Evolutionary conservation across 2,888 invertebrate species (phyloP).

Genomic region (Drosophila atripex): DNA sequence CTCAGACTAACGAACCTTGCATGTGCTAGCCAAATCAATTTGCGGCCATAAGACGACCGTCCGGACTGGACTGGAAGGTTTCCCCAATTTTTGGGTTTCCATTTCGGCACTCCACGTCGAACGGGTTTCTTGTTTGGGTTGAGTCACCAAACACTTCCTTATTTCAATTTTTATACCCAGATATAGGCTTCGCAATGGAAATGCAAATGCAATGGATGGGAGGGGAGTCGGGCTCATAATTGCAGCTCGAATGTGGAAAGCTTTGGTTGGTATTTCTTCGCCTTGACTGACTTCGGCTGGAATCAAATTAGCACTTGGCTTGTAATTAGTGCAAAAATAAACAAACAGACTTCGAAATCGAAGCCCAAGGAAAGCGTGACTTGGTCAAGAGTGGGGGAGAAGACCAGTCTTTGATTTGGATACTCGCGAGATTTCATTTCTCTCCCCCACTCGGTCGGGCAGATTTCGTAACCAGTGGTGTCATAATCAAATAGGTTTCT

Average conservation of each 20-base stretch:
- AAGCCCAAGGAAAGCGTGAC: constrained; percentile 68
- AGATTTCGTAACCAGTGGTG: constrained; percentile 67
- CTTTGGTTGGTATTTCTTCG: neutral
- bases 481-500: constrained; percentile 59
- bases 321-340: constrained; percentile 68
- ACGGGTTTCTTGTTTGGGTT: neutral
- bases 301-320: constrained; percentile 61
- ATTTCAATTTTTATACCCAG: neutral
- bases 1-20: constrained; percentile 29
- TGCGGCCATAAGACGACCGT: neutral
- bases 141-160: constrained; percentile 1
- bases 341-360: constrained; percentile 5
- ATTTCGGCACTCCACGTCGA: neutral
- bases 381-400: constrained; percentile 37
- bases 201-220: neutral
- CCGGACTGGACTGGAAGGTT: neutral
- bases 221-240: neutral
- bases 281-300: constrained; percentile 54
- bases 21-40: constrained; percentile 41
- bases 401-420: constrained; percentile 9
- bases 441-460: constrained; percentile 3
- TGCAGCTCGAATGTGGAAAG: neutral
- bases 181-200: no score
- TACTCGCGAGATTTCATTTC: constrained; percentile 22
- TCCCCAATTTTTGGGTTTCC: constrained; percentile 1